Percentiles rank a stretch among this genome's conserved stretches.
Conservation (phyloP, 2,797 vertebrate species). For the Centroberyx gerrardi region DNA sequence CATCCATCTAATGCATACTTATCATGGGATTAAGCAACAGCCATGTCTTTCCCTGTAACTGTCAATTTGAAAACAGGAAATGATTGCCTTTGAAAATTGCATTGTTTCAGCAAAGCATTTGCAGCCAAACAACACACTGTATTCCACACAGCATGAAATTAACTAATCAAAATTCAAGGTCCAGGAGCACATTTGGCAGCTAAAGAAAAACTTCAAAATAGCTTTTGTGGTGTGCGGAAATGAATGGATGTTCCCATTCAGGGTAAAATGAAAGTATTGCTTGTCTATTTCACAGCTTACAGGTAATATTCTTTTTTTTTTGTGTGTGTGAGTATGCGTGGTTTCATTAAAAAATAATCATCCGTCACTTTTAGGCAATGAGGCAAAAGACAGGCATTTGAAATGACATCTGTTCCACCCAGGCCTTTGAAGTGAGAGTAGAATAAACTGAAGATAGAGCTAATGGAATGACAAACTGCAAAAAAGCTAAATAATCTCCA, state of each 20-base stretch:
- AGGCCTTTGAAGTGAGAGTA: constrained; percentile 84
- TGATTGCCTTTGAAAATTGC: constrained; percentile 72
- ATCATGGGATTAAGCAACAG: constrained; percentile 72
- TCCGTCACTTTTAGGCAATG: constrained; percentile 84
- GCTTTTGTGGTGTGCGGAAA: constrained; percentile 68
- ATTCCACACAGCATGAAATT: constrained; percentile 79
- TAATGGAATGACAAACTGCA: constrained; percentile 81
- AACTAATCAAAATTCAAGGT: constrained; percentile 82
- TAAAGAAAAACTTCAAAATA: constrained; percentile 75
- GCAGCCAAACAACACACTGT: constrained; percentile 66
- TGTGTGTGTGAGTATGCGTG: constrained; percentile 48
- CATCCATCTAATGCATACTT: constrained; percentile 70
- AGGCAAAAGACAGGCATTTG: constrained; percentile 85
- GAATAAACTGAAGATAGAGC: constrained; percentile 82
- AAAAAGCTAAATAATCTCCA: constrained; percentile 76
- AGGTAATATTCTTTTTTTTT: constrained; percentile 73
- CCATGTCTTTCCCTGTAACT: constrained; percentile 62
- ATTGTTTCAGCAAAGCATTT: constrained; percentile 74
- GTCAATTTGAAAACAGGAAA: constrained; percentile 71
- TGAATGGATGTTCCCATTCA: constrained; percentile 73
- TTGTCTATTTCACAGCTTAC: constrained; percentile 80
- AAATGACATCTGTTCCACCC: constrained; percentile 85
- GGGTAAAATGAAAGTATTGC: constrained; percentile 69
- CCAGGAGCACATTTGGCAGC: constrained; percentile 74
- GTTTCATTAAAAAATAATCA: constrained; percentile 88